A percentile compares a stretch with the other conserved stretches of the same genome.
Conservation (phyloP, 2,888 invertebrate species). For the Auanema freiburgensis region DNA sequence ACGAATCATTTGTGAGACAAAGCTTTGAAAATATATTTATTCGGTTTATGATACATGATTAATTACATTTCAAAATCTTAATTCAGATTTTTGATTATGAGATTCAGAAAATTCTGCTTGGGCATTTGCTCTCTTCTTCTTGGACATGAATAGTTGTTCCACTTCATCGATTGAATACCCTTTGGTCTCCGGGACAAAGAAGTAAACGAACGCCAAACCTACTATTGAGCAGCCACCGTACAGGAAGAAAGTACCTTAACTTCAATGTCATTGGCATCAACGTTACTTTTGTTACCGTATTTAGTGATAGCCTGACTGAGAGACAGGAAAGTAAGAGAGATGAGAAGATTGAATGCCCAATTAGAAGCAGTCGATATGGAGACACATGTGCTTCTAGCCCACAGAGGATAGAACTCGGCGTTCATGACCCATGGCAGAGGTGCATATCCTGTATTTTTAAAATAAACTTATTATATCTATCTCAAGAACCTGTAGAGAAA, state of each 20-base stretch:
- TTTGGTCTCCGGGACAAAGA: conserved; percentile 70
- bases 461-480: no score
- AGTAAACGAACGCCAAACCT: conserved; percentile 67
- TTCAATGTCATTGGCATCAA: not conserved
- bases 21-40: no score
- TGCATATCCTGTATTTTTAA: conserved; percentile 69
- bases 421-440: conserved; percentile 71
- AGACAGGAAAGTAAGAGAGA: conserved; percentile 69
- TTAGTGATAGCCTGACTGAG: conserved; percentile 54
- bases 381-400: conserved; percentile 68
- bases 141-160: conserved; percentile 59
- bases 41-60: no score
- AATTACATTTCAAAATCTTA: no score
- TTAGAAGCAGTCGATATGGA: conserved; percentile 62
- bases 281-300: conserved; percentile 43
- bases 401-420: conserved; percentile 70
- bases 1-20: no score
- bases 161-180: conserved; percentile 69
- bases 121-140: conserved; percentile 37
- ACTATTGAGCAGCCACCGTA: conserved; percentile 68
- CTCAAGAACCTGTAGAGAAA: conserved; percentile 39
- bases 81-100: no score
- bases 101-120: no score
- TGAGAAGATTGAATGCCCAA: conserved; percentile 69
- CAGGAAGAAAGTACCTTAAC: conserved; percentile 69